Percentiles rank a stretch among this genome's conserved stretches.
Conservation (phyloP, 2,797 vertebrate species). For the Poecilia velifera region DNA sequence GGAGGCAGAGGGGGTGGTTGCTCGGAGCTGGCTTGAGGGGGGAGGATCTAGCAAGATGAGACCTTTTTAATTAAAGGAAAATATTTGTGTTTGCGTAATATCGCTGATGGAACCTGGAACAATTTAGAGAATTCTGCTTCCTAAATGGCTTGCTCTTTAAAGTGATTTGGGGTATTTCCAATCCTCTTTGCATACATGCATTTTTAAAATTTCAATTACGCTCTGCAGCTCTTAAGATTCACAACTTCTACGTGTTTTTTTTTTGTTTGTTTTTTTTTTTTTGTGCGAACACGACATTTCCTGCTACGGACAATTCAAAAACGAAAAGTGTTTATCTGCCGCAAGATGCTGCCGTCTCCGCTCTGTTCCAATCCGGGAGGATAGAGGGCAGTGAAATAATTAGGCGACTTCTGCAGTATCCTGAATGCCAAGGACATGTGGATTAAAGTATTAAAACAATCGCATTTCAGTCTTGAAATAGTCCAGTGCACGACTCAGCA, state of each 20-base stretch:
- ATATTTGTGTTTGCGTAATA: slow-evolving; percentile 81
- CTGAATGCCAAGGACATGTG: slow-evolving; percentile 87
- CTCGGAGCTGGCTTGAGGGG: slow-evolving; percentile 53
- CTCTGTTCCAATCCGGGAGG: slow-evolving; percentile 61
- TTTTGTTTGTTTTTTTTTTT: slow-evolving; percentile 13
- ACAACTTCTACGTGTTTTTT: slow-evolving; percentile 4
- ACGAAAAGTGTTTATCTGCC: slow-evolving; percentile 28
- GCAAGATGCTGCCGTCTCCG: slow-evolving; percentile 32
- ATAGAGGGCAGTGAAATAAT: slow-evolving; percentile 83
- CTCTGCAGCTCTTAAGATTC: slow-evolving; percentile 24
- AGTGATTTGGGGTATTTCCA: slow-evolving; percentile 57
- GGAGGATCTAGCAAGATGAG: slow-evolving; percentile 70
- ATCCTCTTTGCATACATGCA: slow-evolving; percentile 60
- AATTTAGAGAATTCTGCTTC: slow-evolving; percentile 64
- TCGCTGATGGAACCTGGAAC: slow-evolving; percentile 59
- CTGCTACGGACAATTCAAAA: slow-evolving; percentile 17
- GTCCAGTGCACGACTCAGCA: slow-evolving; percentile 83
- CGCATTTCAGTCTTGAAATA: slow-evolving; percentile 89
- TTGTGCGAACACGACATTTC: background rate
- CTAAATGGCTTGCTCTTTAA: slow-evolving; percentile 63
- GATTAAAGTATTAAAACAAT: slow-evolving; percentile 90
- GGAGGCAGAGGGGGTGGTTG: slow-evolving; percentile 27
- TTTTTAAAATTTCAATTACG: slow-evolving; percentile 72
- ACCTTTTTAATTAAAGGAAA: slow-evolving; percentile 82
- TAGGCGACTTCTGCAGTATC: slow-evolving; percentile 83